A percentile compares a stretch with the other conserved stretches of the same genome.
phyloP scores from a whole-genome alignment of 2,797 vertebrate genomes.

The Remorina albescens region DNA sequence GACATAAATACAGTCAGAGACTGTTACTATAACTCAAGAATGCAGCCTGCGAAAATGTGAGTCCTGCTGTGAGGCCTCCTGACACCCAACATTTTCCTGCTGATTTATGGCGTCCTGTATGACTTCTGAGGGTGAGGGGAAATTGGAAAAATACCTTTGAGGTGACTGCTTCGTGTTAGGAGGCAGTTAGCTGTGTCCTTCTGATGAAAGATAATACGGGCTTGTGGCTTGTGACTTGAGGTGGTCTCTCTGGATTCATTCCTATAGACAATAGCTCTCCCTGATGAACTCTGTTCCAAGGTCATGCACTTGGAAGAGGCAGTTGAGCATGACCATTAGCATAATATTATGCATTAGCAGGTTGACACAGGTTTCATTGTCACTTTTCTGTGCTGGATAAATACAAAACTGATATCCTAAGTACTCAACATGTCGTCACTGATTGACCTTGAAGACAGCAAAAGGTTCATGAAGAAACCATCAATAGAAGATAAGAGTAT shows the following conservation, averaged over 20 bases:
- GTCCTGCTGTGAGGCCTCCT: constrained; percentile 49
- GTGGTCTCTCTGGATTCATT: constrained; percentile 52
- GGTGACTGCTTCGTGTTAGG: constrained; percentile 42
- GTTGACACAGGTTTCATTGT: constrained; percentile 42
- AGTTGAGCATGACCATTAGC: constrained; percentile 58
- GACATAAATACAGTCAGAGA: constrained; percentile 62
- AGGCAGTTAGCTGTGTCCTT: constrained; percentile 52
- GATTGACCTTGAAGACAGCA: constrained; percentile 40
- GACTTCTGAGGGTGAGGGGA: constrained; percentile 58
- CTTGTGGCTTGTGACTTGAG: constrained; percentile 25
- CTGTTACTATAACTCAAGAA: constrained; percentile 63
- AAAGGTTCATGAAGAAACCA: constrained; percentile 26
- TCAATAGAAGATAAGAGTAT: constrained; percentile 19
- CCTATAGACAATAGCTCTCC: constrained; percentile 43
- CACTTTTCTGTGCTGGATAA: constrained; percentile 20
- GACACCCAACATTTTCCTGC: constrained; percentile 55
- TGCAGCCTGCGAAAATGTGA: constrained; percentile 49
- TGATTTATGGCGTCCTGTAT: constrained; percentile 62
- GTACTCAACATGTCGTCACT: background rate
- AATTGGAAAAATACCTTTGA: constrained; percentile 65
- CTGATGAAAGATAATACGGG: constrained; percentile 34
- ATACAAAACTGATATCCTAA: background rate
- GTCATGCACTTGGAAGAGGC: constrained; percentile 46
- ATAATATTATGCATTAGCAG: constrained; percentile 55
- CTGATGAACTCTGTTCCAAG: constrained; percentile 58